Evolutionary conservation across 2,797 vertebrate genomes (phyloP), one percentile per base, ranked within the genome.

Genomic region (Cichlasoma orientale): DNA sequence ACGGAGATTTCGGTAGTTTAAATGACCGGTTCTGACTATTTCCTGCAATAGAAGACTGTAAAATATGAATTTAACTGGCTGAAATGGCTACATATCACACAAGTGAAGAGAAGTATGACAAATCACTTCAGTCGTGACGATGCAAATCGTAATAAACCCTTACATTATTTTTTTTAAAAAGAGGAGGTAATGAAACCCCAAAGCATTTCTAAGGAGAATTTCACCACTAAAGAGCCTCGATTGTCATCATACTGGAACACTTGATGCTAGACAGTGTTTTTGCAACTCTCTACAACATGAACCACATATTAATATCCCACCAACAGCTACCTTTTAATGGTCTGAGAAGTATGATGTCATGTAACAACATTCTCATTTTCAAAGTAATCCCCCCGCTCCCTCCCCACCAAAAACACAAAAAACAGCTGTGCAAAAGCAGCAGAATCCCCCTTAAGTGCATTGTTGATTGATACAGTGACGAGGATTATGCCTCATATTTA

Each of bases 401-500:
- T 1, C 14, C 44, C 16, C 16, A 27, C 44, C 25, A 63, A 44
- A 44, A 63, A 52, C 29, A 5, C 5, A 31, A 73, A 33, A 13
- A 59, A 25, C 44, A 84, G 50, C 59, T 63, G 74, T n/a, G 41
- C 29, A 31, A 52, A 56, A 80, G 68, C 36, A 44, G 9, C 23
- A 9, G 9, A 54, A 41, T 12, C 44, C 16, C 55, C 3, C 19
- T 53, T 56, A 41, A 77, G 56, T 83, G 73, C 47, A 18, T 72
- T 41, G 79, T 36, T 75, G 69, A 78, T 71, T 79, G 21, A 70
- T 68, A 58, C 74, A 44, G 80, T 59, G 54, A 76, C 1, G 5
- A 56, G 84, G 86, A 87, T 90, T 90, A 88, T 5, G 76, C 78
- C 74, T 85, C 61, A 13, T 80, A 57, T 80, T 80, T 56, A 52